Percentiles rank a stretch among this genome's conserved stretches.
Evolutionary conservation across 2,888 invertebrate genomes (phyloP).

Genomic region (Diarsia rubi): DNA sequence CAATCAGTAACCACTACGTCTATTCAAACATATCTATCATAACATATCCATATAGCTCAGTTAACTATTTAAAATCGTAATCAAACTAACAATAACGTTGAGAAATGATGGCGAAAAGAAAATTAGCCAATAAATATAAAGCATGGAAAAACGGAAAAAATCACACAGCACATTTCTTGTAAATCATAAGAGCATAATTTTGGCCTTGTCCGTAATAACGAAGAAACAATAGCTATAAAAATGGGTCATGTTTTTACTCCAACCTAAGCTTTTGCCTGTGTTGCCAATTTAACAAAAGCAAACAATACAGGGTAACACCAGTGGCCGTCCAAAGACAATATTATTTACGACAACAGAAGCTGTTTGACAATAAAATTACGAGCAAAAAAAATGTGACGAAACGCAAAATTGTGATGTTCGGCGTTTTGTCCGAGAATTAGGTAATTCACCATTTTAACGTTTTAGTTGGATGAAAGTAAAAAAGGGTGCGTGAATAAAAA

Average conservation of each 20-base stretch:
- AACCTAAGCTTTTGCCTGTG: slow-evolving; percentile 62
- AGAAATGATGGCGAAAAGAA: no score
- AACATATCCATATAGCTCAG: neutral
- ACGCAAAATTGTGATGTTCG: slow-evolving; percentile 63
- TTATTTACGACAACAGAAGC: slow-evolving; percentile 86
- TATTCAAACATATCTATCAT: neutral
- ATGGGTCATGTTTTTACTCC: slow-evolving; percentile 80
- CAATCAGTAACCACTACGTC: neutral
- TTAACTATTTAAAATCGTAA: neutral
- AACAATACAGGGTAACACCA: slow-evolving; percentile 86
- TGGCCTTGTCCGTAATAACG: slow-evolving; percentile 67
- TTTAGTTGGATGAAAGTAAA: slow-evolving; percentile 53
- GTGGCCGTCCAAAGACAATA: slow-evolving; percentile 83
- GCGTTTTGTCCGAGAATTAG: slow-evolving; percentile 57
- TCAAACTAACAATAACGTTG: neutral
- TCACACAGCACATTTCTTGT: slow-evolving; percentile 13
- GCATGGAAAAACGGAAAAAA: neutral
- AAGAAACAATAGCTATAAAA: slow-evolving; percentile 72
- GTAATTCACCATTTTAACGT: slow-evolving; percentile 54
- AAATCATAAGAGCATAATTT: slow-evolving; percentile 50
- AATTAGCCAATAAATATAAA: neutral
- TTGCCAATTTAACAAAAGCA: slow-evolving; percentile 80
- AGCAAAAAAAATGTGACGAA: slow-evolving; percentile 73
- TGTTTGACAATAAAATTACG: slow-evolving; percentile 77
- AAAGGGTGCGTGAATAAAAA: slow-evolving; percentile 64